phyloP scores from a whole-genome alignment of 2,888 invertebrate species.

The Himalopsyche kuldschensis region DNA sequence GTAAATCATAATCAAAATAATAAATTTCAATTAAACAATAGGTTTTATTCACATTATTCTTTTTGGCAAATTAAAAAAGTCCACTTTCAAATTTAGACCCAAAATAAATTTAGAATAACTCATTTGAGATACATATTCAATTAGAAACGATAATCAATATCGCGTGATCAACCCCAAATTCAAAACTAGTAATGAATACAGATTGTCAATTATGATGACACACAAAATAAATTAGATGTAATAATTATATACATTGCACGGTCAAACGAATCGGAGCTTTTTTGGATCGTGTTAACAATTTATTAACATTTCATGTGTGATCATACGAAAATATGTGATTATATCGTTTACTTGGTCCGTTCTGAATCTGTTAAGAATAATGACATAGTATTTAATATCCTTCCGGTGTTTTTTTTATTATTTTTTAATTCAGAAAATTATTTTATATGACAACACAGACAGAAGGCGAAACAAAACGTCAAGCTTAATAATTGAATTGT shows the following conservation, averaged over 20 bases:
- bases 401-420: neutral
- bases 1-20: conserved; percentile 20
- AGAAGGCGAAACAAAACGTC: neutral
- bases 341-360: neutral
- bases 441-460: neutral
- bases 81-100: neutral
- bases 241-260: neutral
- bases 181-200: neutral
- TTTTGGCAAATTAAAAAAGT: neutral
- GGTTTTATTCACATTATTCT: neutral
- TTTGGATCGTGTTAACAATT: neutral
- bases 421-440: neutral
- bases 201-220: neutral
- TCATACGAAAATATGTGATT: neutral
- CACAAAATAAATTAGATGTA: neutral
- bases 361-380: neutral
- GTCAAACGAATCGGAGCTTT: neutral
- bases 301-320: neutral
- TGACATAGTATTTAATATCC: neutral
- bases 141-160: neutral
- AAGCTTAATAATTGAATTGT: neutral
- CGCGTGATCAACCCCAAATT: neutral
- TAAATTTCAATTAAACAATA: neutral
- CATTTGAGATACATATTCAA: neutral
- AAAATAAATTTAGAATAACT: neutral